Evolutionary conservation across 2,797 vertebrate species (phyloP), one percentile per base, ranked within the genome.

Genomic region (Pipistrellus pipistrellus): DNA sequence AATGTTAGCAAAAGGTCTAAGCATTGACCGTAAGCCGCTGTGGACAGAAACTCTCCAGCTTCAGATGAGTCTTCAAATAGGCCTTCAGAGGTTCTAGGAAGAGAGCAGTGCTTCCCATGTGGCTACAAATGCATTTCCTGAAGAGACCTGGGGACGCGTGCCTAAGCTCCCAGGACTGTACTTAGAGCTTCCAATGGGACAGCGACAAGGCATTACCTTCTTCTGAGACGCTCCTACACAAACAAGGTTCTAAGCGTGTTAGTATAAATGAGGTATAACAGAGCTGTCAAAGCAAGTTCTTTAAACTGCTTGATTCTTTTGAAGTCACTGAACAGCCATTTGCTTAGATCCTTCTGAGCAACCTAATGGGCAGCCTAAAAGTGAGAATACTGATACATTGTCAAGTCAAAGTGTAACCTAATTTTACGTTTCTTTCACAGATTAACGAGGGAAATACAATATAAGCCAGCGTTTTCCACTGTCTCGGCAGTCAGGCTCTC

Each of bases 221-320:
- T 75, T 94, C 80, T 72, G 83, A 90, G 85, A 75, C 0, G 8
- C 64, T 82, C 90, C 93, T 80, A 75, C 85, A 92, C 77, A 94
- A 59, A 68, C 10, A 66, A 69, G 25, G 41, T 73, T 94, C 93
- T 82, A 85, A 93, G 81, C 71, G 30, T 96, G 93, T 96, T 93
- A 76, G 72, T 91, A 88, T 78, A 96, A 96, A 96, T 62, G 90
- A 90, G 85, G 55, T 80, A 6, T 25, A 96, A 81, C 85, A 88
- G 91, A 78, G 88, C 91, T 96, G 95, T 96, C 96, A 95, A 92
- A 93, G 93, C 32, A 81, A 94, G 87, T 80, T 95, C 93, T 96
- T 91, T 76, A 87, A 91, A 83, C 82, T 76, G 53, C 94, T 93
- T 6, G 23, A 76, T 32, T 68, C 94, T 91, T 96, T 92, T 96